Base-by-base conservation (phyloP, 1,140 invertebrate species). In the Hesperophylax magnus region DNA sequence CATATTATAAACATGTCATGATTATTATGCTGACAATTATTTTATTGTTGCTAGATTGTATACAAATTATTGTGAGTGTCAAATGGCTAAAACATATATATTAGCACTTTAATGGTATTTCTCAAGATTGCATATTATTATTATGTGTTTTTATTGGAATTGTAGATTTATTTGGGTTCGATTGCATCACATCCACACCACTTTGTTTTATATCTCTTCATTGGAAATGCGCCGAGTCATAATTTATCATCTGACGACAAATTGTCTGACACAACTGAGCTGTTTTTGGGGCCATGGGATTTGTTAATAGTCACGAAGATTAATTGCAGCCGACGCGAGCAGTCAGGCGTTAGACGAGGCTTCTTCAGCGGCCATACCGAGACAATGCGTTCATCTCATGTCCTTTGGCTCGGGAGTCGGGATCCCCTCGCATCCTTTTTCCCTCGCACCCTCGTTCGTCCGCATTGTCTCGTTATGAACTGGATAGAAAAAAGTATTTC, bases 291-390 rank as follows among this genome's bases (percentile, higher is more conserved):
- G 17, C 27, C 75, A 77, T 81, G 69, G 27, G 20, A 78, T 69
- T 78, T 67, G 80, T 81, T 81, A 81, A 81, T 65, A 81, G 80
- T 81, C 80, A 78, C 76, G 47, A 56, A 67, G 75, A 81, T 81
- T 81, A 81, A 81, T 81, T 81, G 65, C 69, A 24, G 31, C 77
- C 24, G 76, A 63, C 54, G 47, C 58, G 34, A 14, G 47, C 56
- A 75, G 60, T 22, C 15, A 58, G 80, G 18, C 74, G 53, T 22
- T 27, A 27, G 47, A 71, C 65, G 11, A 14, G 9, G 65, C 24
- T 77, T 17, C 58, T 15, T 24, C 79, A 18, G 24, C 22, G 22
- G 18, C 31, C 56, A n/a, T n/a, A 61, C 6, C 24, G 17, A 77
- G 56, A 63, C 31, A 60, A 61, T 77, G 72, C 20, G 7, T 75